A percentile compares a stretch with the other conserved stretches of the same genome.
Evolutionary conservation across 1,140 invertebrate genomes (phyloP).

Genomic region (Drosophila oshimai): DNA sequence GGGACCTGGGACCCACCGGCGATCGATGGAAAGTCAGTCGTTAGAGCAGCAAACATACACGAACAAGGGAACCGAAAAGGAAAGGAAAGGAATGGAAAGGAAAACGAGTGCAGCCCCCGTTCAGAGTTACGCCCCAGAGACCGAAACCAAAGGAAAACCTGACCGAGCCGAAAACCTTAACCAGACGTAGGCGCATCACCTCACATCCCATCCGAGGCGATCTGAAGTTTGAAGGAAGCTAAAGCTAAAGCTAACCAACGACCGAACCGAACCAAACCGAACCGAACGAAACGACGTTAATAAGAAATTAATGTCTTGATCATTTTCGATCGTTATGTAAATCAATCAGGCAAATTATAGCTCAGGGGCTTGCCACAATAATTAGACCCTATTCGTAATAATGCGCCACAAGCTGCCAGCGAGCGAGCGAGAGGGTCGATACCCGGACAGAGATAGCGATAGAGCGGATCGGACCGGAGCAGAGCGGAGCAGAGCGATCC

Average conservation of each 20-base stretch:
- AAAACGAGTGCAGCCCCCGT: constrained; percentile 30
- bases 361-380: constrained; percentile 83
- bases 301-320: constrained; percentile 83
- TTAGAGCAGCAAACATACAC: constrained; percentile 21
- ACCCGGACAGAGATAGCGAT: constrained; percentile 22
- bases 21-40: constrained; percentile 33
- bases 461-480: constrained; percentile 8
- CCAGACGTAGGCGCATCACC: constrained; percentile 27
- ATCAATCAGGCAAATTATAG: constrained; percentile 83
- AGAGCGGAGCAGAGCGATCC: too few species aligned
- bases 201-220: neutral
- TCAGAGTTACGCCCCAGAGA: constrained; percentile 67
- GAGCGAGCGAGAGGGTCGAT: neutral
- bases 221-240: neutral
- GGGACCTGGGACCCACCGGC: constrained; percentile 14
- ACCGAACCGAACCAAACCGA: too few species aligned
- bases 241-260: neutral
- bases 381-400: constrained; percentile 82
- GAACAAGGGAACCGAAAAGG: neutral
- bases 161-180: constrained; percentile 13
- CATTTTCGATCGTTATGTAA: constrained; percentile 83
- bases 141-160: constrained; percentile 29
- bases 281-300: constrained; percentile 75
- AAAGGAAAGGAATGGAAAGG: constrained; percentile 5
- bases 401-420: constrained; percentile 56